Base-by-base conservation (phyloP, 1,140 invertebrate species). In the Drosophila pectinifera region DNA sequence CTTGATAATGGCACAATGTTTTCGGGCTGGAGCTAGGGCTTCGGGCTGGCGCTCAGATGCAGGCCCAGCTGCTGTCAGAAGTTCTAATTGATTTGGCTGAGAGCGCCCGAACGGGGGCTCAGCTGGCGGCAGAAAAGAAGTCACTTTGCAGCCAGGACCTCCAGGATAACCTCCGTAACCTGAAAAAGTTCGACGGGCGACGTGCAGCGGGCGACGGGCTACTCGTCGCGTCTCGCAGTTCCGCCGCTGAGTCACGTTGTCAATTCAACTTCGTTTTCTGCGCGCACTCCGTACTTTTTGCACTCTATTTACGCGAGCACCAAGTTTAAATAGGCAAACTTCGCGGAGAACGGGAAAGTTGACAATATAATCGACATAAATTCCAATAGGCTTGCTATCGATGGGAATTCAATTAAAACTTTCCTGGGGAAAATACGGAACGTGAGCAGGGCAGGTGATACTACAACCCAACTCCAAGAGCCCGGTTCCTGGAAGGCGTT, bases 361-460 rank as follows among this genome's bases (percentile, higher is more conserved):
- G 83, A 86, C 83, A 79, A 82, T 77, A 86, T 86, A 89, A 89
- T 88, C 83, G 83, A 88, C 76, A 83, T 89, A 88, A 88, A 88
- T 88, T 88, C 72, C 79, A 83, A 83, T 89, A 80, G 83, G 80
- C 80, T 79, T 77, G 65, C 65, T 68, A 64, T 78, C 75, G 67
- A 69, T 69, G 51, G 61, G 81, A 80, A 89, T 89, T 88, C 83
- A 84, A 88, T 88, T 88, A 88, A 89, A 88, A 88, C 67, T 88
- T 88, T 88, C 26, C 38, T n/a, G 11, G 24, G 24, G 36, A 36
- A 57, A 49, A 55, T 72, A 67, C 65, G 54, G 13, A 67, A 53
- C 56, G 41, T 36, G 46, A 22, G 34, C 38, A 11, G 34, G 65
- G 38, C 67, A 61, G 51, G 53, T 59, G 49, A 57, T 11, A 68